Evolutionary conservation across 2,888 invertebrate genomes (phyloP).

Genomic region (Bugula neritina): DNA sequence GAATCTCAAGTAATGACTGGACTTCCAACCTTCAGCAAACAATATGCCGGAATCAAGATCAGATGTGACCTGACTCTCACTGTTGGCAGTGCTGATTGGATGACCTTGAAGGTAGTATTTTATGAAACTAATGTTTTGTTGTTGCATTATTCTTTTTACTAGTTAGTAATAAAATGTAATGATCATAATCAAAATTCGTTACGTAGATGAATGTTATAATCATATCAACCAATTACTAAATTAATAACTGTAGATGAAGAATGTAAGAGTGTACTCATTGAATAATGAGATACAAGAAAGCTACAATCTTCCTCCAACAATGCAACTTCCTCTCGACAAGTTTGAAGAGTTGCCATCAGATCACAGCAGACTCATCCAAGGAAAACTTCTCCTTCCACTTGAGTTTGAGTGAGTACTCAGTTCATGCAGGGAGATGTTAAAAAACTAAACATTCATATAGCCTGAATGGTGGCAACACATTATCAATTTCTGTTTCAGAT

Average conservation of each 20-base stretch:
- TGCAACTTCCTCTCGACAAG: background rate
- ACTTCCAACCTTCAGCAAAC: conserved; percentile 40
- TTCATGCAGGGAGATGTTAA: too few relatives aligned
- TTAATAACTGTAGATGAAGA: conserved; percentile 13
- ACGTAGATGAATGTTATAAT: too few relatives aligned
- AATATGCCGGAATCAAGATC: conserved; percentile 48
- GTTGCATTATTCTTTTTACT: too few relatives aligned
- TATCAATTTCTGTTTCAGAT: too few relatives aligned
- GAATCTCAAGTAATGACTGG: conserved; percentile 47
- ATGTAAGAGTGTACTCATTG: background rate
- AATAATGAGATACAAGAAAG: background rate
- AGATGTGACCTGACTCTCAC: conserved; percentile 29
- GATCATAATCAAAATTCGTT: too few relatives aligned
- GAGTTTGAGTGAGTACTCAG: background rate
- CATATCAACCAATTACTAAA: too few relatives aligned
- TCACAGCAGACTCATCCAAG: background rate
- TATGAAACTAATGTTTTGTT: too few relatives aligned
- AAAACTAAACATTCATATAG: too few relatives aligned
- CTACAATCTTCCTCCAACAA: background rate
- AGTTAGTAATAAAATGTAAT: too few relatives aligned
- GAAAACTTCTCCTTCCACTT: background rate
- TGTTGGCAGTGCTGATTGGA: too few relatives aligned
- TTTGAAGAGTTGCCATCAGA: background rate
- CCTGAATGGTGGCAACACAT: too few relatives aligned
- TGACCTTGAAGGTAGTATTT: too few relatives aligned